A percentile compares a stretch with the other conserved stretches of the same genome.
Conservation (phyloP, 2,888 invertebrate species). For the Hirtodrosophila histrioides region DNA sequence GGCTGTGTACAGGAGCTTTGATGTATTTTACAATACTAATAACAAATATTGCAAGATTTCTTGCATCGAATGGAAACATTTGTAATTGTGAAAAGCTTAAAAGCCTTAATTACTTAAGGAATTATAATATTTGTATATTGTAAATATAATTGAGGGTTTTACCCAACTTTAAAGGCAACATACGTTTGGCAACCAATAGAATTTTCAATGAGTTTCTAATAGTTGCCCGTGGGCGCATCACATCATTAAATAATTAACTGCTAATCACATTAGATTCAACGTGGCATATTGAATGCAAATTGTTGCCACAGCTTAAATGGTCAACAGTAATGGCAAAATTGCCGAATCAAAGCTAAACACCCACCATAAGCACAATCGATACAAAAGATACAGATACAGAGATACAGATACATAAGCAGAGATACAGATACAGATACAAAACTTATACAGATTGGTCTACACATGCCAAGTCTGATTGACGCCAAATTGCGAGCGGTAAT, state of each 20-base stretch:
- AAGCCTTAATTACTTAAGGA: no score
- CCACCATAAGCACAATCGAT: slow-evolving; percentile 7
- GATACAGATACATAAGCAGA: slow-evolving; percentile 1
- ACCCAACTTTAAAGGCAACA: no score
- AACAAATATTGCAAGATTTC: no score
- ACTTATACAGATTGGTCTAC: slow-evolving; percentile 25
- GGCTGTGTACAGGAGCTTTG: no score
- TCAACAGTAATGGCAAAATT: slow-evolving; percentile 47
- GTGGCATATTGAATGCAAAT: slow-evolving; percentile 40
- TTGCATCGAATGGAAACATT: no score
- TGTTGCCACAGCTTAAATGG: slow-evolving; percentile 29
- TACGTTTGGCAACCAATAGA: slow-evolving; percentile 6
- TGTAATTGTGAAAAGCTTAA: no score
- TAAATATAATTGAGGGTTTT: no score
- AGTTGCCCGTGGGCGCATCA: slow-evolving; percentile 24
- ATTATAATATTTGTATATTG: no score
- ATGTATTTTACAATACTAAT: no score
- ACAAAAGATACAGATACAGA: slow-evolving; percentile 1
- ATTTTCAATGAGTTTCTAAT: background rate
- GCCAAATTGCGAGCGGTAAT: slow-evolving; percentile 38
- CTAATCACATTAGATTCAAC: slow-evolving; percentile 33
- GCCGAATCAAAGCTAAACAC: slow-evolving; percentile 34
- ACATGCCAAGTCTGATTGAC: slow-evolving; percentile 45
- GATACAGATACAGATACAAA: slow-evolving; percentile 4
- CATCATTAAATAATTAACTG: slow-evolving; percentile 55